These are phyloP conservation scores for Macrosoma leucophasiata DNA, from an alignment of 2,888 invertebrate genomes.

Conservation along the genomic window DNA sequence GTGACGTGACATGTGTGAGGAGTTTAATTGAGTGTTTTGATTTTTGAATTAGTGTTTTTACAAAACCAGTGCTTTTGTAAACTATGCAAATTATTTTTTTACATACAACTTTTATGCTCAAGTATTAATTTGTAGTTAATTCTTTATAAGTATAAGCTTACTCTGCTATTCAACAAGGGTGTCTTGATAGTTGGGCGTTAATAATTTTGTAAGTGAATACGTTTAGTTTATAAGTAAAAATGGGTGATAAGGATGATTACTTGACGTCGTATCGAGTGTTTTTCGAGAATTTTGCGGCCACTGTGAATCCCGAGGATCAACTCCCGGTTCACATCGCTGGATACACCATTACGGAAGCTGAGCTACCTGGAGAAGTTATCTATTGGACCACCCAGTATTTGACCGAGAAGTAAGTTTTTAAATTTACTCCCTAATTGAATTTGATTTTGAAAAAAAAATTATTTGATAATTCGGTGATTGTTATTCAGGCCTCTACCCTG, in stretches of 20 bases:
- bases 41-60: constrained; percentile 32
- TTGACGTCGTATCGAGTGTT: constrained; percentile 81
- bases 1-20: constrained; percentile 41
- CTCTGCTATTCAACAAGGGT: constrained; percentile 23
- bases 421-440: too few species aligned
- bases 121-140: too few species aligned
- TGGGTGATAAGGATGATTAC: constrained; percentile 80
- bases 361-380: constrained; percentile 83
- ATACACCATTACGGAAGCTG: constrained; percentile 80
- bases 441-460: too few species aligned
- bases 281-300: constrained; percentile 82
- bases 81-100: constrained; percentile 1
- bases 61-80: constrained; percentile 27
- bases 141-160: too few species aligned
- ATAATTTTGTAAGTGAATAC: constrained; percentile 13
- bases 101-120: too few species aligned
- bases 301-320: constrained; percentile 82
- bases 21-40: constrained; percentile 50
- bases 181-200: constrained; percentile 21
- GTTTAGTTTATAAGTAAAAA: too few species aligned
- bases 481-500: too few species aligned
- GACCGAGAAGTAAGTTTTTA: constrained; percentile 81
- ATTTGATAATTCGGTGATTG: too few species aligned
- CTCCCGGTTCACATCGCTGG: constrained; percentile 83
- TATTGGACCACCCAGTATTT: constrained; percentile 87